Percentiles rank a stretch among this genome's conserved stretches.
Conservation (phyloP, 2,888 invertebrate species). For the Volucella bombylans region DNA sequence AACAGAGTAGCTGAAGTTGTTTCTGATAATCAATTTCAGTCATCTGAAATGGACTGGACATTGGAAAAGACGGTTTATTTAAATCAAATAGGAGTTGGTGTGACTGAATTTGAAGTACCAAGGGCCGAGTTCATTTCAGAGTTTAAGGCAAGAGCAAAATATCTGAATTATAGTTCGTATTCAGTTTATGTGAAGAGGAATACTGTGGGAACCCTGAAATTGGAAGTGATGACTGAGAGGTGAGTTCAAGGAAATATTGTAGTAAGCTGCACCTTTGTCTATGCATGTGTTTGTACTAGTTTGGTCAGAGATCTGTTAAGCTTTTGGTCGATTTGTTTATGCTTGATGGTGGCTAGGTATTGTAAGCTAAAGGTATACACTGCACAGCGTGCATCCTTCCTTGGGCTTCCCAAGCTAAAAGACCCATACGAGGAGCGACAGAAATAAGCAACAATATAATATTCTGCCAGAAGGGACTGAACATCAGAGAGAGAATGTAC, state of each 20-base stretch:
- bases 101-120: constrained; percentile 1
- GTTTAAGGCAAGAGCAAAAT: constrained; percentile 18
- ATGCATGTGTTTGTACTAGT: no score
- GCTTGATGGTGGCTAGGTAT: no score
- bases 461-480: no score
- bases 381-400: no score
- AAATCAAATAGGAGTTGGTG: constrained; percentile 1
- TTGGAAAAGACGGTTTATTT: background rate
- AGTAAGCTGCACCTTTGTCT: no score
- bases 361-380: no score
- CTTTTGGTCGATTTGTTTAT: no score
- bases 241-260: background rate
- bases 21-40: background rate
- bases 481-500: no score
- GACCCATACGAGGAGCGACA: no score
- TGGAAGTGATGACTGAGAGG: constrained; percentile 37
- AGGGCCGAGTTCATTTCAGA: background rate
- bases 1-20: background rate
- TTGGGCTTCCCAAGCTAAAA: no score
- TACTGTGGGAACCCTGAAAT: background rate
- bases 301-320: no score
- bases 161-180: background rate
- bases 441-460: no score
- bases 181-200: background rate
- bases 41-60: background rate